phyloP scores from a whole-genome alignment of 2,113 vertebrate genomes.

The Neoarius graeffei region DNA sequence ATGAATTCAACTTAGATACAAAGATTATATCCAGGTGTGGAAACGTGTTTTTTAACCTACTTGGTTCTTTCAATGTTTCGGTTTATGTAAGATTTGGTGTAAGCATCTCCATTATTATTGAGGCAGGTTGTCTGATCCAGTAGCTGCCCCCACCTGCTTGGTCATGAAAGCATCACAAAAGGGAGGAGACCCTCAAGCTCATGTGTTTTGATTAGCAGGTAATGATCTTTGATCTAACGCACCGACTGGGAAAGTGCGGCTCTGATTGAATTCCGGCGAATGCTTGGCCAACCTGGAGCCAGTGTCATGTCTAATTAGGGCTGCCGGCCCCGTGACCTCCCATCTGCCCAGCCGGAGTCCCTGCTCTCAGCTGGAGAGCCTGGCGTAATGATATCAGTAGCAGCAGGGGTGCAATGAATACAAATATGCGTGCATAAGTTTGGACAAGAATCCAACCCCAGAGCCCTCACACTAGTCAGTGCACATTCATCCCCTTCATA shows the following conservation, averaged over 20 bases:
- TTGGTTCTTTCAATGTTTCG: background rate
- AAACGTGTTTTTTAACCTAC: background rate
- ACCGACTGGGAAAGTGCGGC: slow-evolving; percentile 78
- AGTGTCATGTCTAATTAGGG: slow-evolving; percentile 80
- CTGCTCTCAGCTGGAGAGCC: slow-evolving; percentile 72
- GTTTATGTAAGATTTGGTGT: background rate
- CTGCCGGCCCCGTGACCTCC: slow-evolving; percentile 69
- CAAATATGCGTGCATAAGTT: slow-evolving; percentile 78
- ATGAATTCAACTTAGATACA: background rate
- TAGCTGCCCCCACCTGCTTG: slow-evolving; percentile 49
- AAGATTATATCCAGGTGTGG: background rate
- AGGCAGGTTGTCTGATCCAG: slow-evolving; percentile 40
- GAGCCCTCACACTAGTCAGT: slow-evolving; percentile 26
- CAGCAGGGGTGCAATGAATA: slow-evolving; percentile 84
- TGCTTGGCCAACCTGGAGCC: slow-evolving; percentile 80
- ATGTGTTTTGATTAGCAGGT: slow-evolving; percentile 81
- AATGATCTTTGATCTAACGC: slow-evolving; percentile 81
- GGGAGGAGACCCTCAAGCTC: slow-evolving; percentile 62
- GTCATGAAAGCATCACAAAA: slow-evolving; percentile 38
- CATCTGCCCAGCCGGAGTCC: slow-evolving; percentile 65
- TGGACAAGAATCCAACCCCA: slow-evolving; percentile 75
- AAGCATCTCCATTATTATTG: slow-evolving; percentile 37
- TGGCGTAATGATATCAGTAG: slow-evolving; percentile 81
- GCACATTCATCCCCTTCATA: slow-evolving; percentile 46
- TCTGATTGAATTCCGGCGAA: slow-evolving; percentile 77